Base-by-base conservation (phyloP, 2,888 invertebrate species). In the Epistrophe grossulariae region DNA sequence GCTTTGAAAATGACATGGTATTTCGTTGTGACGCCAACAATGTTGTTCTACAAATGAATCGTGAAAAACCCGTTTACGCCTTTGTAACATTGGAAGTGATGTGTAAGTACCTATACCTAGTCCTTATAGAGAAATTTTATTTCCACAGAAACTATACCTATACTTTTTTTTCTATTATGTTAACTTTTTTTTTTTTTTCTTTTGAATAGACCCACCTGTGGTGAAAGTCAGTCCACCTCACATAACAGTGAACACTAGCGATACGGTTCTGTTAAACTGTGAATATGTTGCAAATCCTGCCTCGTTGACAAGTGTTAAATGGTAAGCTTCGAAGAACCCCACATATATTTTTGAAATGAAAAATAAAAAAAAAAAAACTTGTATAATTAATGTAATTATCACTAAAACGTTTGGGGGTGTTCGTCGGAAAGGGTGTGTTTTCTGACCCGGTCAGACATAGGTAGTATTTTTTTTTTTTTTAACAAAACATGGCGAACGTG, bases 221-320 rank as follows among this genome's bases (percentile, higher is more conserved):
- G 97, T 98, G 5, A 94, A 94, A 78, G 95, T 98, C 73, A 94
- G 94, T 68, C 97, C 97, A 0, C 94, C 94, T 40, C 96, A 96
- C 91, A 94, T 96, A 88, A 96, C 97, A 0, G 96, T 96, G 7
- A 96, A 96, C 89, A 98, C 98, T 92, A 95, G 95, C 15, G 94
- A 95, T 45, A 95, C 96, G 89, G 94, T 97, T 60, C 93, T 96
- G 50, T 94, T 98, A 71, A 95, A 95, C 88, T 98, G 98, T 92
- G 95, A 95, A 90, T 98, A 97, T 91, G 96, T 96, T 88, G 97
- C 98, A 78, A 98, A 98, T 93, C 98, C 98, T 0, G 96, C 97
- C 31, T 95, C 96, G 11, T 93, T 98, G 43, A 94, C 94, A 64
- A 94, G 94, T 88, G 97, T 97, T 68, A 94, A 95, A 89, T 98